Conservation (phyloP, 2,113 vertebrate species). For the Helogale parvula region DNA sequence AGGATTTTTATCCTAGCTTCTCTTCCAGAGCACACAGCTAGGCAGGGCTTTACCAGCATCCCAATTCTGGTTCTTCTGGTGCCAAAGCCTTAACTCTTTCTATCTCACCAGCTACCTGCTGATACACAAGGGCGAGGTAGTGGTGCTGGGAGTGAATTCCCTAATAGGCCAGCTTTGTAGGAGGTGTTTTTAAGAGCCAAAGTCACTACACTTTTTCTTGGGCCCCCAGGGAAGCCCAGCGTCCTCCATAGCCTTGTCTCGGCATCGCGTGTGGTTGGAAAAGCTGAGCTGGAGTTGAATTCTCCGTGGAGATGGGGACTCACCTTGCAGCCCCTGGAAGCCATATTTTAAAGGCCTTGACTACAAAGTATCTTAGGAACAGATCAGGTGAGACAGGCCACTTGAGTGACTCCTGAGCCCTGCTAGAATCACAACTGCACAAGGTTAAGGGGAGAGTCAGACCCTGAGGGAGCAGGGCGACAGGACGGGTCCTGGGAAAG, state of each 20-base stretch:
- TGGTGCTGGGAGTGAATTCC: not conserved
- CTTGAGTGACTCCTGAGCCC: not conserved
- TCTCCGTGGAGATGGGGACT: not conserved
- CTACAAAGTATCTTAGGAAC: not conserved
- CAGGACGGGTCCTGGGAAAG: not conserved
- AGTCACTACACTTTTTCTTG: not conserved
- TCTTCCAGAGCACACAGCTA: not conserved
- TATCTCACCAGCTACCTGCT: not conserved
- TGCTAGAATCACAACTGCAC: not conserved
- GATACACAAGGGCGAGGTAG: not conserved
- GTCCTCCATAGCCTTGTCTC: accelerated
- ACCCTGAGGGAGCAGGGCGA: not conserved
- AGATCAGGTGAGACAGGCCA: not conserved
- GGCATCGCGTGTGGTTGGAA: not conserved
- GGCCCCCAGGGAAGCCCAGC: not conserved
- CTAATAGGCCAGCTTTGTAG: too few species aligned
- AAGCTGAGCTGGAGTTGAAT: not conserved
- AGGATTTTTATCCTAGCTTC: not conserved
- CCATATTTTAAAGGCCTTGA: not conserved
- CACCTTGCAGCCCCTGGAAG: accelerated
- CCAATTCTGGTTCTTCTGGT: not conserved
- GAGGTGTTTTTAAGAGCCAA: not conserved
- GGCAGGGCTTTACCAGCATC: not conserved
- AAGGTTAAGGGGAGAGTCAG: not conserved
- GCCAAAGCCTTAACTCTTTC: not conserved